phyloP scores from a whole-genome alignment of 2,888 invertebrate genomes.

The Baccha elongata region DNA sequence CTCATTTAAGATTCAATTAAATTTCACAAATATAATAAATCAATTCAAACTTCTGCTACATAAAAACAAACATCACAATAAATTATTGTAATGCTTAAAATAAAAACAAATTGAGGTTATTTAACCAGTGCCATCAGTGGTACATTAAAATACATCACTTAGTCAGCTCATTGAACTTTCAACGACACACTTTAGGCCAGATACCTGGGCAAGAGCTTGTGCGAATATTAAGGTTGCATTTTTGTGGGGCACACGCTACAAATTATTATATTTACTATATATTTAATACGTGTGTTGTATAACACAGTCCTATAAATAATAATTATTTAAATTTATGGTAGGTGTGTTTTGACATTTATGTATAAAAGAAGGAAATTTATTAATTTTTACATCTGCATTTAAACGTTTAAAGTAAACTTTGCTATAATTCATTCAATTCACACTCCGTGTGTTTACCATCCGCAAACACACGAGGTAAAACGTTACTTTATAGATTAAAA shows the following conservation, averaged over 20 bases:
- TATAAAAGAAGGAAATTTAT: neutral
- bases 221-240: constrained; percentile 17
- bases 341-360: constrained; percentile 4
- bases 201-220: constrained; percentile 8
- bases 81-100: neutral
- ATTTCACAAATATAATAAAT: neutral
- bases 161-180: constrained; percentile 43
- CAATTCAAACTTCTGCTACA: neutral
- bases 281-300: constrained; percentile 10
- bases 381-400: neutral
- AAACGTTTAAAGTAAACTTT: neutral
- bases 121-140: neutral
- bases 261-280: no score
- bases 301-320: constrained; percentile 16
- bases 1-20: neutral
- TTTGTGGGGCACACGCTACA: neutral
- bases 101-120: neutral
- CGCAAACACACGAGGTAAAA: constrained; percentile 5
- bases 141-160: constrained; percentile 11
- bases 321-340: constrained; percentile 37
- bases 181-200: neutral
- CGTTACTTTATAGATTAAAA: neutral
- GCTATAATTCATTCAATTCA: constrained; percentile 8
- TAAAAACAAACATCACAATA: neutral
- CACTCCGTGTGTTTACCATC: constrained; percentile 1